phyloP scores from a whole-genome alignment of 1,140 invertebrate species.

The Amphibalanus amphitrite region DNA sequence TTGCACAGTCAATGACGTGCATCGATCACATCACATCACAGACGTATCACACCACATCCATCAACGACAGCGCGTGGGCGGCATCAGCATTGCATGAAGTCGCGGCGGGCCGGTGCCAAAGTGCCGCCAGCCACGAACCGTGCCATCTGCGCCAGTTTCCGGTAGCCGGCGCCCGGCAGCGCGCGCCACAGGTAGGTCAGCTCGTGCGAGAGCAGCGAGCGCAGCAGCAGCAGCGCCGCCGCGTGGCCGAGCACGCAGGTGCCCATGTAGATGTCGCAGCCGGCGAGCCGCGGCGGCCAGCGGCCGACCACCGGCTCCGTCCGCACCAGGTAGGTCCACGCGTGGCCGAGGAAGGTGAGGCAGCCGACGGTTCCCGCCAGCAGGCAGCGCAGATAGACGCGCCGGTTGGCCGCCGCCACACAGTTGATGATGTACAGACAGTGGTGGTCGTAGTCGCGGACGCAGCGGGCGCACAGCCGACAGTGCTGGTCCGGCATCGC shows the following conservation, averaged over 20 bases:
- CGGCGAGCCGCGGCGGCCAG: not conserved
- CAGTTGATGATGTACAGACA: not conserved
- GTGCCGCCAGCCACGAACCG: no score
- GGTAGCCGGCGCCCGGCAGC: not conserved
- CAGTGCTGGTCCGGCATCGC: not conserved
- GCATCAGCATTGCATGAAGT: no score
- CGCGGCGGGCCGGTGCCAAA: no score
- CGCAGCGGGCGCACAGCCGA: not conserved
- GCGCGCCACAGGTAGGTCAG: not conserved
- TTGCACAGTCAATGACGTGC: no score
- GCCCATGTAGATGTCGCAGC: not conserved
- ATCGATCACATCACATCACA: no score
- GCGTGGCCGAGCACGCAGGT: not conserved
- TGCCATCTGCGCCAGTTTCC: not conserved
- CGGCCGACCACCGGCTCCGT: no score
- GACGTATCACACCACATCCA: no score
- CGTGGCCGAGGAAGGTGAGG: not conserved
- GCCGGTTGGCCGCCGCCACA: not conserved
- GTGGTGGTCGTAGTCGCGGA: not conserved
- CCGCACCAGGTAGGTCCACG: not conserved
- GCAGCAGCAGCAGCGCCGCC: not conserved
- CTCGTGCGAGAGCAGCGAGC: not conserved
- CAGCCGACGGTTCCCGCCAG: not conserved
- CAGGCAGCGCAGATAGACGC: not conserved
- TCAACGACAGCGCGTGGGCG: no score